Base-by-base conservation (phyloP, 2,113 vertebrate genomes). In the Pantherophis guttatus region DNA sequence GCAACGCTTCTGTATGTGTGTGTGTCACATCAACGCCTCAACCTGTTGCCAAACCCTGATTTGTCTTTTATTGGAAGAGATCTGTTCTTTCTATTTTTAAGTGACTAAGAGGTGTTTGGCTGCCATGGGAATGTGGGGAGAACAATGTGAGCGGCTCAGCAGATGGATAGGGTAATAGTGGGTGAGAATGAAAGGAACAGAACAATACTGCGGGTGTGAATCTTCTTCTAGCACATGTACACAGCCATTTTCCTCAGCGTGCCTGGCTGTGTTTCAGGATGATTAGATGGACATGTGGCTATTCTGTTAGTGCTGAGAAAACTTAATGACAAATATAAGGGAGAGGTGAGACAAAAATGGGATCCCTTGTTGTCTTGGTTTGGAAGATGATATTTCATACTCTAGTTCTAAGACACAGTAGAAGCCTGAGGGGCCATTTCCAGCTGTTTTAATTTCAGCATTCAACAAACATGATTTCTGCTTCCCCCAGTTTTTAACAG, bases 81-180 rank as follows among this genome's bases (percentile, higher is more conserved):
- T 90, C 3, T 23, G 17, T 62, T 86, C n/a, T 86, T 85, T 89
- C 75, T 93, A 86, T 86, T 93, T 93, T 90, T 62, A 93, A 54
- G 21, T 12, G 4, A 39, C 39, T 90, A 44, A n/a, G 44, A 93
- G 9, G 54, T 86, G 54, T 90, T 86, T 29, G 23, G 88, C 75
- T 87, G 92, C 89, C 58, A 86, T 90, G 92, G 88, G 89, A 58
- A 90, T 85, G 7, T 87, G 86, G 50, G 26, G 89, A 11, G 81
- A 87, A 54, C 92, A 48, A 93, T 44, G 54, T 33, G 81, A 86
- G 57, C 2, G 1, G 48, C 89, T 90, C 44, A 15, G 88, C 92
- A 93, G 88, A 86, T 59, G 75, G 92, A 59, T 54, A 50, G 53
- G 26, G 65, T n/a, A 50, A 81, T 44, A 44, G 86, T 52, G 21